Evolutionary conservation across 1,140 invertebrate species (phyloP), one percentile per base, ranked within the genome.

Genomic region (Cataglyphis hispanica): DNA sequence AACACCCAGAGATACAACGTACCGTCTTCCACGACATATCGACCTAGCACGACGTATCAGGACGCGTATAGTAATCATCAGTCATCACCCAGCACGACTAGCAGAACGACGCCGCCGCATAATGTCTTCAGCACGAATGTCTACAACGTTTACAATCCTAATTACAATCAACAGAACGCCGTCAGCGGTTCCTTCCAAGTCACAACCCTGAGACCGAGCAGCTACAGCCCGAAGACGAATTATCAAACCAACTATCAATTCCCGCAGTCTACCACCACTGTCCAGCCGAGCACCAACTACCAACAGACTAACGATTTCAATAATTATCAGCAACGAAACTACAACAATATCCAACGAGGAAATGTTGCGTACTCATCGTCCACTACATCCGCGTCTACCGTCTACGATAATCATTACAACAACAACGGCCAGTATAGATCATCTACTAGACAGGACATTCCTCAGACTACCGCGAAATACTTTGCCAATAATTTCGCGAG

Each of bases 401-500:
- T 87, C 10, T 93, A 92, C 53, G 91, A 94, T 4, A 89, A 92
- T 63, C 90, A 89, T 56, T 91, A 91, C 7, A 91, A 88, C 50
- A 92, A 91, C 53, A 66, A 50, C 90, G 70, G 75, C 74, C 60
- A 85, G 19, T 85, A 85, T 53, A 87, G 91, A 93, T 0, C 67
- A 74, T 84, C 93, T 90, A 67, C 92, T 34, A 90, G 53, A 22
- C 80, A 89, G 81, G 85, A 92, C 31, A 11, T 87, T 74, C 77
- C 87, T 46, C 90, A 91, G 66, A 89, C 91, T 8, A 93, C 90
- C 7, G 75, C 78, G 3, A 93, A 93, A 22, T 89, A 94, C 1
- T 95, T 95, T 80, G 87, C 92, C 1, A 95, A 94, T 46, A 95
- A 94, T 67, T 96, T 95, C 69, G 93, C 95, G 11, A 94, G 92